Base-by-base conservation (phyloP, 2,888 invertebrate species). In the Merodon equestris region DNA sequence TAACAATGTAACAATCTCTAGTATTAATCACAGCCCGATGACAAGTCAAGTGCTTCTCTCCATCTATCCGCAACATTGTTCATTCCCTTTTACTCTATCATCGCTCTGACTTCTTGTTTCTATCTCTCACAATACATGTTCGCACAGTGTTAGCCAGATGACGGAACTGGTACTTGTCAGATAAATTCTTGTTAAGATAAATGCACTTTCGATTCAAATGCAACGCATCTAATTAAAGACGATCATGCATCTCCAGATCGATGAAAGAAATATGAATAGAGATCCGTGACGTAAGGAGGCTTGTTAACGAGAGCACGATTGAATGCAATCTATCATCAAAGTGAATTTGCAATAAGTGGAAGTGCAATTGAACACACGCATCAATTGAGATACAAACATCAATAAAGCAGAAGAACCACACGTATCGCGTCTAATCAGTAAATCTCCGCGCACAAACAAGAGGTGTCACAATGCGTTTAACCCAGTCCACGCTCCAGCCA, bases 391-490 rank as follows among this genome's bases (percentile, higher is more conserved):
- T 27, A 27, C 27, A 27, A 27, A 27, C 27, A 7, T 2, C 27
- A 27, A 27, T 27, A 7, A 4, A 27, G 2, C 27, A 4, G 27
- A 4, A 27, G 27, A 27, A 27, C 27, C 7, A 27, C 2, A 4
- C 27, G 27, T 27, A 27, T 27, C 27, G 27, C 10, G 36, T 15
- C 27, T 77, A 72, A 77, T 77, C 72, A 47, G 53, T 63, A 67
- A 67, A 77, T 77, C 27, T 50, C 34, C 48, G 15, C 61, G 40
- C 38, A 19, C 63, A 57, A 47, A 73, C 54, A 67, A 51, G 61
- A 66, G 40, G 50, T 77, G 77, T 73, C 77, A 73, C 57, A 5
- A 27, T 27, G 10, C 77, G 58, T 67, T 77, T 77, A 77, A 73
- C 72, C 67, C 53, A 57, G 45, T 71, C 50, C 34, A 50, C 10